A percentile compares a stretch with the other conserved stretches of the same genome.
Evolutionary conservation across 2,113 vertebrate genomes (phyloP).

Genomic region (Boleophthalmus pectinirostris): DNA sequence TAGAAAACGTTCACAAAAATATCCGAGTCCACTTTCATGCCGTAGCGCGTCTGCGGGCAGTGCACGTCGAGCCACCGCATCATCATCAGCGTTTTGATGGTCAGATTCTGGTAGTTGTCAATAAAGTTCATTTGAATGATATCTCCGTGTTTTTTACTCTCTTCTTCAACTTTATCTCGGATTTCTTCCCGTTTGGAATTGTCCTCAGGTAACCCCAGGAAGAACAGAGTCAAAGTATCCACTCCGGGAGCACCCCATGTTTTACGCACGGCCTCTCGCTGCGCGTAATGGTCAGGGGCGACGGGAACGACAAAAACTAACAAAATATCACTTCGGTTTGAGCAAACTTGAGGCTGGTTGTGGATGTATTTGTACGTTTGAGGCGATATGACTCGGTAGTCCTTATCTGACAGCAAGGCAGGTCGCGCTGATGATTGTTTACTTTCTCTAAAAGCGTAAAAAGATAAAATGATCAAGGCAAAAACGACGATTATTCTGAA

Average conservation of each 20-base stretch:
- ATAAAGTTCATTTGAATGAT: conserved; percentile 82
- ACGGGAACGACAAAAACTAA: conserved; percentile 77
- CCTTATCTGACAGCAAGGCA: conserved; percentile 8
- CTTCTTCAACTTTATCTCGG: conserved; percentile 48
- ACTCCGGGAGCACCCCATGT: conserved; percentile 71
- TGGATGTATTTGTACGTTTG: conserved; percentile 71
- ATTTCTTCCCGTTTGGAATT: not conserved
- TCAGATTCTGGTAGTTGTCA: conserved; percentile 83
- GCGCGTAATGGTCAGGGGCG: conserved; percentile 25
- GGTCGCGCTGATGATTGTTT: not conserved
- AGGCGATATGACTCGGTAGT: conserved; percentile 54
- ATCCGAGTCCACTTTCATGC: conserved; percentile 80
- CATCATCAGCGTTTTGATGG: conserved; percentile 85
- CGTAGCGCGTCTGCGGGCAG: conserved; percentile 75
- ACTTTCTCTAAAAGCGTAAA: not conserved
- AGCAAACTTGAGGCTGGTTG: conserved; percentile 68
- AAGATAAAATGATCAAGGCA: conserved; percentile 28
- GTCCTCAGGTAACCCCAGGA: conserved; percentile 56
- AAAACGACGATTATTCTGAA: conserved; percentile 34
- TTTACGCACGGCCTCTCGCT: conserved; percentile 63
- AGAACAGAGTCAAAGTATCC: conserved; percentile 69
- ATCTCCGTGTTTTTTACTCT: conserved; percentile 68
- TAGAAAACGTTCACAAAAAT: conserved; percentile 79
- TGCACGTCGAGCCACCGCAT: conserved; percentile 78
- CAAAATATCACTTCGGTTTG: conserved; percentile 53